phyloP scores from a whole-genome alignment of 2,888 invertebrate genomes.

The Tupiocoris notatus region DNA sequence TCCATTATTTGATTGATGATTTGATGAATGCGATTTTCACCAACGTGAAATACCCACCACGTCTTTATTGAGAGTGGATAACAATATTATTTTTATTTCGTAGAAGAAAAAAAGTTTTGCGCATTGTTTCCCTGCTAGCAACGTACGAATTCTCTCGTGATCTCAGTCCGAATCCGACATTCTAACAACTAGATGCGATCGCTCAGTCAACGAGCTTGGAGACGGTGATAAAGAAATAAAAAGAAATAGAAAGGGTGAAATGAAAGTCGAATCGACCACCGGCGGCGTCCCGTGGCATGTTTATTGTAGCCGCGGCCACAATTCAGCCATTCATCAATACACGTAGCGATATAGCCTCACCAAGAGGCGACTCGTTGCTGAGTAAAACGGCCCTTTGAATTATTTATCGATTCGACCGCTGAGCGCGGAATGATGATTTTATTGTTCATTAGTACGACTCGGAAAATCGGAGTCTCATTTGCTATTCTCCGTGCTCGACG shows the following conservation, averaged over 20 bases:
- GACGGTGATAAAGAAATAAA: not conserved
- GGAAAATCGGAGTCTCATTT: not conserved
- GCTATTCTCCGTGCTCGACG: not conserved
- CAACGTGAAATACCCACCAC: no score
- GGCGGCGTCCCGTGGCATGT: conserved; percentile 40
- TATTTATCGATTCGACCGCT: conserved; percentile 40
- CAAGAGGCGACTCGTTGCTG: not conserved
- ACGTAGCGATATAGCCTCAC: not conserved
- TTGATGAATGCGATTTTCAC: no score
- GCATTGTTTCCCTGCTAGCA: no score
- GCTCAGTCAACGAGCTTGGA: not conserved
- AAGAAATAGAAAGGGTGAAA: not conserved
- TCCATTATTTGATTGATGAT: no score
- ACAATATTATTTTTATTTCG: no score
- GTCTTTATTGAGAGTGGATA: no score
- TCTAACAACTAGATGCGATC: no score
- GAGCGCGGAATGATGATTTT: conserved; percentile 38
- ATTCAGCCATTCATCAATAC: conserved; percentile 43
- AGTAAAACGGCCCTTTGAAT: conserved; percentile 20
- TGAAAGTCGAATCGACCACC: conserved; percentile 31
- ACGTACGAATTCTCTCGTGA: no score
- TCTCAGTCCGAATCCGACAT: no score
- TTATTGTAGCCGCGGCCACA: conserved; percentile 39
- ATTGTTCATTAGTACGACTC: conserved; percentile 36
- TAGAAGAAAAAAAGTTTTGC: no score